Conservation (phyloP, 2,113 vertebrate species). For the Procavia capensis region DNA sequence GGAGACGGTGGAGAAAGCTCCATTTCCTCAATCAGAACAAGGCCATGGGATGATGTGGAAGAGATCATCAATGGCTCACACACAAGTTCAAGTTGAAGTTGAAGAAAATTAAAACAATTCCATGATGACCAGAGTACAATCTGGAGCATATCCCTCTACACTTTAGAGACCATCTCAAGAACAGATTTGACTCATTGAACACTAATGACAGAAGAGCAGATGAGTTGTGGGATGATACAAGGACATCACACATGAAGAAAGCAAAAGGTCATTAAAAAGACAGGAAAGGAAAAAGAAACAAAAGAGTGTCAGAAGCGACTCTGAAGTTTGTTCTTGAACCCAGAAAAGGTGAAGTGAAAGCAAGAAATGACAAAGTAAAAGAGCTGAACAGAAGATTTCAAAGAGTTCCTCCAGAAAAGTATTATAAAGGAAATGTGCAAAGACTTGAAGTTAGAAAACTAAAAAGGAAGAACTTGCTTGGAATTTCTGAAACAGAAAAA, state of each 20-base stretch:
- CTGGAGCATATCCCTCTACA: not conserved
- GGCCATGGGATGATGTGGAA: not conserved
- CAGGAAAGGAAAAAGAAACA: not conserved
- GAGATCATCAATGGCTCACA: not conserved
- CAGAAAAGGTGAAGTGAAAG: not conserved
- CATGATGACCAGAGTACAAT: no score
- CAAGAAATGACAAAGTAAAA: not conserved
- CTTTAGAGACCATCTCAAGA: not conserved
- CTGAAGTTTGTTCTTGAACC: not conserved
- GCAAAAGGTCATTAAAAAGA: not conserved
- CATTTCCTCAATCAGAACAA: not conserved
- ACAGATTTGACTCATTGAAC: not conserved
- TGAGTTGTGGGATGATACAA: not conserved
- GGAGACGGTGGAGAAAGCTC: not conserved
- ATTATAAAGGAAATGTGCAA: not conserved
- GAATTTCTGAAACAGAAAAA: not conserved
- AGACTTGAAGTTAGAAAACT: not conserved
- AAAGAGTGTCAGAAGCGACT: not conserved
- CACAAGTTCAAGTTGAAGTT: not conserved
- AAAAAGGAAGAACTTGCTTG: not conserved
- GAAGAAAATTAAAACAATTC: not conserved
- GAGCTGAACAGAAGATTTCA: not conserved
- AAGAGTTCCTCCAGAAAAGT: not conserved
- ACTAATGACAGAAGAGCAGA: not conserved
- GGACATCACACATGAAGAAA: not conserved